phyloP scores from a whole-genome alignment of 2,888 invertebrate species.

The Aporophyla nigra region DNA sequence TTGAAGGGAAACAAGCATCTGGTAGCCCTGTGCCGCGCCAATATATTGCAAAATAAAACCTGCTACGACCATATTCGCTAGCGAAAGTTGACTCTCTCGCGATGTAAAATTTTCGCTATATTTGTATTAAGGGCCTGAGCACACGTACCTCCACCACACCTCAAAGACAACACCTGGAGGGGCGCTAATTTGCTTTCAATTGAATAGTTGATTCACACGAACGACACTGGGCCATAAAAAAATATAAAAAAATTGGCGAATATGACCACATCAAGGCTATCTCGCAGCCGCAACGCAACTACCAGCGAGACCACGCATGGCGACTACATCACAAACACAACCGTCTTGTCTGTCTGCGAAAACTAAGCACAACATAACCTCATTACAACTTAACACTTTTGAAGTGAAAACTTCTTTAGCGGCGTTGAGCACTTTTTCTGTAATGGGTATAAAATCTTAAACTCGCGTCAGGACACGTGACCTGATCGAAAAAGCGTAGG shows the following conservation, averaged over 20 bases:
- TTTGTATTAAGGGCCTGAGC: conserved; percentile 70
- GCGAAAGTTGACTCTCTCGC: conserved; percentile 83
- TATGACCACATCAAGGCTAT: not conserved
- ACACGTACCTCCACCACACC: no score
- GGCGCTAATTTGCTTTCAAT: not conserved
- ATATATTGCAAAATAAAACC: conserved; percentile 78
- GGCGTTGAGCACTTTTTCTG: no score
- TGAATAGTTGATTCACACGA: not conserved
- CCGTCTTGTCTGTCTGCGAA: not conserved
- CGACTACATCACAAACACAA: not conserved
- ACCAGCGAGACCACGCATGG: not conserved
- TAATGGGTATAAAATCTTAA: no score
- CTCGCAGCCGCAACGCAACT: not conserved
- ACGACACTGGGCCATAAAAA: not conserved
- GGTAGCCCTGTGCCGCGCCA: conserved; percentile 65
- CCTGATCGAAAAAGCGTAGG: no score
- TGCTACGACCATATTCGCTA: conserved; percentile 81
- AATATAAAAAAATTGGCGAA: no score
- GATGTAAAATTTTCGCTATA: conserved; percentile 81
- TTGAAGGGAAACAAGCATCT: conserved; percentile 64
- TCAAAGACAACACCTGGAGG: not conserved
- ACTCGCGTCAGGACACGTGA: no score
- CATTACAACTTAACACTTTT: no score
- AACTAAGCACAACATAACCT: no score
- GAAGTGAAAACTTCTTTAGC: no score